Evolutionary conservation across 2,888 invertebrate species (phyloP).

Genomic region (Diarsia dahlii): DNA sequence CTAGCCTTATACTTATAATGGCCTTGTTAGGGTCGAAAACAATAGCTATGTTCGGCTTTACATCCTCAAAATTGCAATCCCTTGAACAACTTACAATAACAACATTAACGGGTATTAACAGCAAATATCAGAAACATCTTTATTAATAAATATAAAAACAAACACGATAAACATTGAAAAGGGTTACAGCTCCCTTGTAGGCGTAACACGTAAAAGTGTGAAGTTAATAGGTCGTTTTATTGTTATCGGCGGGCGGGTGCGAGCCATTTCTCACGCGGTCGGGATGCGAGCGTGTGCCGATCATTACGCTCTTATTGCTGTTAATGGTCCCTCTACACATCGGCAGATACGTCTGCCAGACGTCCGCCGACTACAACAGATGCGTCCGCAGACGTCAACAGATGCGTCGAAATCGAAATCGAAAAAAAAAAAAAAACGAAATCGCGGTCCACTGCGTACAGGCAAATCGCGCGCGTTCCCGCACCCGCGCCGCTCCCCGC

Average conservation of each 20-base stretch:
- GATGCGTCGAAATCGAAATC: too few species aligned
- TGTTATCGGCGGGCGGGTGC: constrained; percentile 76
- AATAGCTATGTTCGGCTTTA: neutral
- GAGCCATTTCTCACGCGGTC: constrained; percentile 66
- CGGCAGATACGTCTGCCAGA: too few species aligned
- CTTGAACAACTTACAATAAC: neutral
- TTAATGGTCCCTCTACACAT: constrained; percentile 55
- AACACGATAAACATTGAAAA: constrained; percentile 44
- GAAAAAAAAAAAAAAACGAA: too few species aligned
- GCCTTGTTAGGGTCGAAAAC: neutral
- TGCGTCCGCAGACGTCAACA: too few species aligned
- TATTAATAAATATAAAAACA: constrained; percentile 18
- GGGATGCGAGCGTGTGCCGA: constrained; percentile 79
- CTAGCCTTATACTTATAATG: neutral
- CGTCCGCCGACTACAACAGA: too few species aligned
- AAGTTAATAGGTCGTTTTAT: constrained; percentile 87
- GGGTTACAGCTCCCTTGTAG: constrained; percentile 59
- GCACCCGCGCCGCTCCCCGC: too few species aligned
- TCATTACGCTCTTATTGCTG: constrained; percentile 76
- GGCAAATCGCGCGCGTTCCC: too few species aligned
- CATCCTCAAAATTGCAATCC: neutral
- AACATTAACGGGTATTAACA: constrained; percentile 20
- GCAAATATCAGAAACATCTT: constrained; percentile 27
- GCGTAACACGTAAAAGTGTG: constrained; percentile 68
- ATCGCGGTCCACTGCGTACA: too few species aligned